Conservation (phyloP, 2,888 invertebrate genomes). For the Ophion ellenae region DNA sequence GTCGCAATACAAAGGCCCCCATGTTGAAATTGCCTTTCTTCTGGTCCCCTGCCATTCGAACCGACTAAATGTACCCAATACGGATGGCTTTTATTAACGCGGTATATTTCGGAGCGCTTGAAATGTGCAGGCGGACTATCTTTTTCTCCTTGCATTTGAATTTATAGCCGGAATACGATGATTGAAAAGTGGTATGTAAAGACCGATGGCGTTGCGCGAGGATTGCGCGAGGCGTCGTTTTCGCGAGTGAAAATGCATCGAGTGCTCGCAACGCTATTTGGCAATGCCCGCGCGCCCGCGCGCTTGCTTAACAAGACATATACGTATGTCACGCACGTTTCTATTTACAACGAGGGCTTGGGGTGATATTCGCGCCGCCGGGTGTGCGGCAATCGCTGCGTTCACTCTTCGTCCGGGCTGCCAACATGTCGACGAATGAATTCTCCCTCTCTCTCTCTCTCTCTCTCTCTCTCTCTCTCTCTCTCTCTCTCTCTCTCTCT, state of each 20-base stretch:
- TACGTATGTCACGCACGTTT: conserved; percentile 58
- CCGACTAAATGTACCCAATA: neutral
- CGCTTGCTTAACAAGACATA: conserved; percentile 54
- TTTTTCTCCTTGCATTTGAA: neutral
- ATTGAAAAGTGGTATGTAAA: neutral
- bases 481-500: neutral
- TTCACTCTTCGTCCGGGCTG: conserved; percentile 41
- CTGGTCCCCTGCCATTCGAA: neutral
- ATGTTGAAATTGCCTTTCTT: neutral
- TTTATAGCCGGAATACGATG: neutral
- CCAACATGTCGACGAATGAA: conserved; percentile 10
- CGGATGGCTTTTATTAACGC: neutral
- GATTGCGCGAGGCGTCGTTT: conserved; percentile 5
- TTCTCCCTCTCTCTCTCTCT: neutral
- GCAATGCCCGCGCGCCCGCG: conserved; percentile 30
- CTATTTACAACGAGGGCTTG: conserved; percentile 52
- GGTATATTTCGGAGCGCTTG: neutral
- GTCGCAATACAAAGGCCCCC: neutral
- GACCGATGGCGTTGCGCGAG: neutral
- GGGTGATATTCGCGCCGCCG: conserved; percentile 47
- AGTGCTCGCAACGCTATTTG: conserved; percentile 46
- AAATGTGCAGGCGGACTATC: neutral
- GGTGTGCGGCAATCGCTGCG: conserved; percentile 51
- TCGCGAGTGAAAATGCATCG: conserved; percentile 29
- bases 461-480: neutral